Evolutionary conservation across 2,888 invertebrate species (phyloP).

Genomic region (Tipula confusa): DNA sequence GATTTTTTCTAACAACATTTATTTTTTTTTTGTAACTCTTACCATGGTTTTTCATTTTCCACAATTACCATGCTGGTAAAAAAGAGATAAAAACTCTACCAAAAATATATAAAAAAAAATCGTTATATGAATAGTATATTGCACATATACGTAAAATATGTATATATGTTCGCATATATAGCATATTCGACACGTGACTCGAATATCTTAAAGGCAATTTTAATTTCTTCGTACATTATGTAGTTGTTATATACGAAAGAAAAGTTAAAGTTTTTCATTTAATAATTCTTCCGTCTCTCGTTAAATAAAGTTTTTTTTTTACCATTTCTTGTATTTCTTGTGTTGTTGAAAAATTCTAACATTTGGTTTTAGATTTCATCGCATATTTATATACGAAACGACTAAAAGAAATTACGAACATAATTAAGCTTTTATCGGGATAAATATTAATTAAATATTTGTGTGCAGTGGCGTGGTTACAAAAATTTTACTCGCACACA

Average conservation of each 20-base stretch:
- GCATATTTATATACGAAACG: neutral
- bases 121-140: neutral
- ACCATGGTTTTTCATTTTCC: neutral
- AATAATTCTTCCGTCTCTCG: neutral
- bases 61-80: neutral
- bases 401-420: neutral
- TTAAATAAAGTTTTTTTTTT: neutral
- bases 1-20: neutral
- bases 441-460: neutral
- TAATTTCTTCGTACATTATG: neutral
- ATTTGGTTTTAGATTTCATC: neutral
- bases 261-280: conserved; percentile 20
- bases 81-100: neutral
- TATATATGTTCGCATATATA: neutral
- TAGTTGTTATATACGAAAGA: neutral
- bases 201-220: conserved; percentile 20
- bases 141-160: neutral
- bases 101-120: too few relatives aligned
- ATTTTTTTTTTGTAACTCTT: neutral
- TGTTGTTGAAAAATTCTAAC: neutral
- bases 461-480: neutral
- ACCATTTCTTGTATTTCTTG: neutral
- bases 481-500: neutral
- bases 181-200: neutral
- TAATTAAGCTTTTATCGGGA: neutral